A percentile compares a stretch with the other conserved stretches of the same genome.
Conservation (phyloP, 1,140 invertebrate species). For the Mizuhopecten yessoensis region DNA sequence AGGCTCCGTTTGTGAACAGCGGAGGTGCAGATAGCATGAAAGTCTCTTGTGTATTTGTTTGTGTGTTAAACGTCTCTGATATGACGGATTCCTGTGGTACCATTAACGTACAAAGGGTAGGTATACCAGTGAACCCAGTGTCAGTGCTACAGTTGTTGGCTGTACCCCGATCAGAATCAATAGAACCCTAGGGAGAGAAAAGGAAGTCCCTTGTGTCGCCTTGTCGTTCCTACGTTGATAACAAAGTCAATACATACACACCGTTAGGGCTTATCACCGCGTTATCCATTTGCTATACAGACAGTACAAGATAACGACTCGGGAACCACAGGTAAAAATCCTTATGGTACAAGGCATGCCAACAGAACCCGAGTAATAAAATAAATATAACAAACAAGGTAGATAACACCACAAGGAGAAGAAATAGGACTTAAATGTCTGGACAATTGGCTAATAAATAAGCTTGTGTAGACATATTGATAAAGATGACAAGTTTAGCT, state of each 20-base stretch:
- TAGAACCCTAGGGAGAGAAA: background rate
- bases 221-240: slow-evolving; percentile 20
- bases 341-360: background rate
- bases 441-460: slow-evolving; percentile 4
- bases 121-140: background rate
- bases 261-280: background rate
- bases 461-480: background rate
- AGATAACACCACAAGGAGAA: background rate
- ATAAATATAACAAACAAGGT: background rate
- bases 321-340: slow-evolving; percentile 17
- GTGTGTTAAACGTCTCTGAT: background rate
- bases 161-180: background rate
- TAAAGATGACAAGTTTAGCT: background rate
- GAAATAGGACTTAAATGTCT: background rate
- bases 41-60: background rate
- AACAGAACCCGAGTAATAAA: background rate
- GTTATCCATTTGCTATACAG: slow-evolving; percentile 12
- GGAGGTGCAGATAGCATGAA: background rate
- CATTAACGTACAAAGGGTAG: background rate
- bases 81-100: background rate
- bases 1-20: background rate
- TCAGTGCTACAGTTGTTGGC: background rate
- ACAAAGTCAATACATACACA: background rate
- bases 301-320: background rate
- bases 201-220: background rate